Base-by-base conservation (phyloP, 1,140 invertebrate genomes). In the Calosoma granatense region DNA sequence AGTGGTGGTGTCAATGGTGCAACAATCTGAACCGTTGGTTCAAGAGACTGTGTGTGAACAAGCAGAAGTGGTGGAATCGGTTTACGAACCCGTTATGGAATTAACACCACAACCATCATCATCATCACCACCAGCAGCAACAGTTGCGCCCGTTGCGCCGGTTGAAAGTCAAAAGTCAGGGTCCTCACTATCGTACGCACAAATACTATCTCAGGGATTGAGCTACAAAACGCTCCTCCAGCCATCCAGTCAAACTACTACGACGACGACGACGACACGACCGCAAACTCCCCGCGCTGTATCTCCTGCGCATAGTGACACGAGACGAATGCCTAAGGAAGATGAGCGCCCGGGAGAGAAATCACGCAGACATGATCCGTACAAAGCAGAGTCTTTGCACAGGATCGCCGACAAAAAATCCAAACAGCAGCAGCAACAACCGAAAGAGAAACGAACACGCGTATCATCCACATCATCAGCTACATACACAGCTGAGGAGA, bases 201-300 rank as follows among this genome's bases (percentile, higher is more conserved):
- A 85, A 71, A 84, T 87, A 64, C 74, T 87, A 59, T 81, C 83
- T 1, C 79, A 85, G 59, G 84, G 85, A 2, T 75, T 87, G 36
- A 72, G 61, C 67, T 65, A 69, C 60, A 73, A 72, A 65, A 63
- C 67, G 60, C 62, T 70, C 69, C 62, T 70, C 69, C 78, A 79
- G 78, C 77, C 77, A 79, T 80, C 78, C 77, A 79, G 74, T 75
- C 72, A 53, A 64, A n/a, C n/a, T n/a, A n/a, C n/a, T n/a, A n/a
- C n/a, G n/a, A n/a, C n/a, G 60, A 62, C 58, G 60, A n/a, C 58
- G 41, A 51, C 57, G 53, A 63, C 55, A 54, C 55, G 55, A 61
- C 60, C 63, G 57, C 55, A 58, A 57, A 61, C 66, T 57, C 59
- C 64, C 41, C 64, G 60, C 60, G 61, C 60, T 55, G 55, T 60